A percentile compares a stretch with the other conserved stretches of the same genome.
These are phyloP conservation scores for Onychorhynchus coronatus DNA, from an alignment of 2,113 vertebrate genomes.

Conservation along the genomic window DNA sequence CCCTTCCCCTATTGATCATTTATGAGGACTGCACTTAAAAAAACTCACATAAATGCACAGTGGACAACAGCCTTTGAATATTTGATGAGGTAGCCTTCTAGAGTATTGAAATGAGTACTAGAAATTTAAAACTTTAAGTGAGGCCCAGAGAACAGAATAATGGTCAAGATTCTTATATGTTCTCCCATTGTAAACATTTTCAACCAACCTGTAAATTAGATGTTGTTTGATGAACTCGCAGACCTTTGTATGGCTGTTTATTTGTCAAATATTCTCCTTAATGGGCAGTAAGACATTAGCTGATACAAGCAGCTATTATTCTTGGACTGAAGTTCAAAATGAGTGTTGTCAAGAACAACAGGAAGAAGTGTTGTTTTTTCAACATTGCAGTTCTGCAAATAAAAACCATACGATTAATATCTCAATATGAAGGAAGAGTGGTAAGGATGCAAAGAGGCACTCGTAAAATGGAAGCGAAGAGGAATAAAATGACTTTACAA, in stretches of 20 bases:
- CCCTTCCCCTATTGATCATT: not conserved
- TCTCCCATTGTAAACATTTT: not conserved
- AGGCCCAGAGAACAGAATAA: not conserved
- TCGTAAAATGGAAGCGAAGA: not conserved
- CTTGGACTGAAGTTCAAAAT: not conserved
- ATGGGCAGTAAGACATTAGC: not conserved
- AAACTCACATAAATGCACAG: not conserved
- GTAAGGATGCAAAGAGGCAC: not conserved
- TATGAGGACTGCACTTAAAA: constrained; percentile 1
- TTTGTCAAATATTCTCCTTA: not conserved
- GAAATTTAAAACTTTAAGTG: not conserved
- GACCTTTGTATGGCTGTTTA: not conserved
- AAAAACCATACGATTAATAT: not conserved
- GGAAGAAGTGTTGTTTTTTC: not conserved
- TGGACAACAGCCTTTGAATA: constrained; percentile 18
- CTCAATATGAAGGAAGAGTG: not conserved
- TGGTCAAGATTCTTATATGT: not conserved
- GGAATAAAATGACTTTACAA: not conserved
- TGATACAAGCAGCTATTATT: not conserved
- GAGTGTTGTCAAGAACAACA: not conserved
- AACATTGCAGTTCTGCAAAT: not conserved
- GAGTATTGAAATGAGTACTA: not conserved
- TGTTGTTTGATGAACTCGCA: not conserved
- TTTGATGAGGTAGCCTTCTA: constrained; percentile 18
- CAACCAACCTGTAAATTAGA: not conserved